A percentile compares a stretch with the other conserved stretches of the same genome.
These are phyloP conservation scores for Myripristis murdjan DNA, from an alignment of 2,797 vertebrate species.

Conservation along the genomic window DNA sequence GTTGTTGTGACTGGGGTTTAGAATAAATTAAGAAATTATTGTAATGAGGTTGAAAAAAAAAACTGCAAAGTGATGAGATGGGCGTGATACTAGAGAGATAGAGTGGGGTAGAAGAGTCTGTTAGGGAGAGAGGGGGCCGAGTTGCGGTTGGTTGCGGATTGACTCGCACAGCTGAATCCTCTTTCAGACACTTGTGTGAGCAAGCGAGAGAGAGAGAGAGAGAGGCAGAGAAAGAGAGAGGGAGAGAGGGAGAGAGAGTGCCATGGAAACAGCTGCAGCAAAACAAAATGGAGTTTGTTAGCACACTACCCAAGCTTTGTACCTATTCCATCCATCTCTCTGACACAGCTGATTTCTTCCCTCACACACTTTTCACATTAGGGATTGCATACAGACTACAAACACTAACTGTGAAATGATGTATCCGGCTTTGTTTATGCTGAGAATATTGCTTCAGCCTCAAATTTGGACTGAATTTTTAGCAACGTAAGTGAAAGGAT, in stretches of 20 bases:
- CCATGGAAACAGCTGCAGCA: conserved; percentile 83
- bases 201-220: conserved; percentile 24
- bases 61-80: conserved; percentile 62
- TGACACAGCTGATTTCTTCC: conserved; percentile 61
- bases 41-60: conserved; percentile 69
- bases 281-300: conserved; percentile 85
- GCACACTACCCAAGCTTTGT: conserved; percentile 72
- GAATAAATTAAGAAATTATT: conserved; percentile 80
- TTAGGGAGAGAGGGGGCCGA: conserved; percentile 47
- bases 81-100: conserved; percentile 60
- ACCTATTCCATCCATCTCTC: conserved; percentile 72
- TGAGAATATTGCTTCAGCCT: conserved; percentile 31
- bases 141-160: conserved; percentile 69
- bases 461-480: conserved; percentile 22
- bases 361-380: conserved; percentile 57
- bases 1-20: conserved; percentile 71
- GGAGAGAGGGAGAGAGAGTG: conserved; percentile 69
- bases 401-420: conserved; percentile 55
- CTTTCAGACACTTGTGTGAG: conserved; percentile 69
- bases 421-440: conserved; percentile 51
- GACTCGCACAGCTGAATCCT: conserved; percentile 79
- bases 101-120: conserved; percentile 57
- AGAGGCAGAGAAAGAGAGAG: conserved; percentile 41
- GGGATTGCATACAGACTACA: conserved; percentile 33
- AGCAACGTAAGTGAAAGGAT: conserved; percentile 32